phyloP scores from a whole-genome alignment of 2,888 invertebrate species.

The Rhingia rostrata region DNA sequence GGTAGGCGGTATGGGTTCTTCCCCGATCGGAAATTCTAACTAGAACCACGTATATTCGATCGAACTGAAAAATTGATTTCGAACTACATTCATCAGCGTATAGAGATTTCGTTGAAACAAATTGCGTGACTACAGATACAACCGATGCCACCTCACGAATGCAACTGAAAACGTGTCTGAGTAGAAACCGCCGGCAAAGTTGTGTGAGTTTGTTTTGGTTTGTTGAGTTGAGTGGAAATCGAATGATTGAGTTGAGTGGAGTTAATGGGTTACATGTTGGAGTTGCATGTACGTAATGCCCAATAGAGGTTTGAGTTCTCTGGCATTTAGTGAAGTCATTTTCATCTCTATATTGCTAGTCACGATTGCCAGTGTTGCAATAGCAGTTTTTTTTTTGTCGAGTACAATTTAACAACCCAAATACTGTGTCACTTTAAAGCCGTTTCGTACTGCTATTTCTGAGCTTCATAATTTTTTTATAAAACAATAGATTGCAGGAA shows the following conservation, averaged over 20 bases:
- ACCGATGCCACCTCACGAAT: constrained; percentile 59
- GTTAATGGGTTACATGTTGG: neutral
- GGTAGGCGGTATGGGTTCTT: neutral
- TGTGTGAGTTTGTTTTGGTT: constrained; percentile 22
- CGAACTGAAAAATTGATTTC: constrained; percentile 12
- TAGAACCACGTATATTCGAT: constrained; percentile 17
- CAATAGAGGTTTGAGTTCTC: no score
- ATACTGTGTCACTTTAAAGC: no score
- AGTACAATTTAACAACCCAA: no score
- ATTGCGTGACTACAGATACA: constrained; percentile 27
- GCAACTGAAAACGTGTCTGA: constrained; percentile 60
- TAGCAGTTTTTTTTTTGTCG: no score
- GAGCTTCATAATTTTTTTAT: no score
- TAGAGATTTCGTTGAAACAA: constrained; percentile 2
- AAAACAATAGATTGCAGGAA: no score
- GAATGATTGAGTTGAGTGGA: constrained; percentile 23
- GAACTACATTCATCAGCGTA: constrained; percentile 36
- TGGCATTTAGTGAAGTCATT: no score
- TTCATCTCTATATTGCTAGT: no score
- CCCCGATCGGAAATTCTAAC: constrained; percentile 28
- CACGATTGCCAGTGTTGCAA: no score
- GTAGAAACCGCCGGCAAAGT: constrained; percentile 28
- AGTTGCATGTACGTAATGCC: no score
- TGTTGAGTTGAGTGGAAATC: constrained; percentile 30
- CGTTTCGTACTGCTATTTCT: no score